phyloP scores from a whole-genome alignment of 2,113 vertebrate species.

The Laterallus jamaicensis region DNA sequence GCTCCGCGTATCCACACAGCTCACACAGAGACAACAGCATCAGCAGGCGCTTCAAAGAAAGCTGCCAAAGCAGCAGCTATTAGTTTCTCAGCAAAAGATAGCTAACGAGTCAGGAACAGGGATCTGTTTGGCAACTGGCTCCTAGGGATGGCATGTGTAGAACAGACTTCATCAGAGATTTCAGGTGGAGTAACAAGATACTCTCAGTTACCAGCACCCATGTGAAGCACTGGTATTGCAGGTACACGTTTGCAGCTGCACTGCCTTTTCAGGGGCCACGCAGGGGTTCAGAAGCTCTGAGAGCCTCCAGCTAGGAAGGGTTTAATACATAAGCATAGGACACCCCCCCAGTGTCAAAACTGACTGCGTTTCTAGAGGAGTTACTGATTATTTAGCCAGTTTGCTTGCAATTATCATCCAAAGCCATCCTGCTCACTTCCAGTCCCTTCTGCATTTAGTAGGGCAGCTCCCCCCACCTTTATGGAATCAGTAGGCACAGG shows the following conservation, averaged over 20 bases:
- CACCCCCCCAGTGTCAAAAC: neutral
- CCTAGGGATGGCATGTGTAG: neutral
- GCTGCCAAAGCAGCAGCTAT: neutral
- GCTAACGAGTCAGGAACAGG: neutral
- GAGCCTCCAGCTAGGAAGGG: neutral
- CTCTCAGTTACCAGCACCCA: neutral
- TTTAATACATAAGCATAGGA: neutral
- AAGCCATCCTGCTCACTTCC: neutral
- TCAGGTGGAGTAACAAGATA: neutral
- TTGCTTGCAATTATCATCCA: neutral
- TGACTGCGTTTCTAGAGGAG: neutral
- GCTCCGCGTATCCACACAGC: neutral
- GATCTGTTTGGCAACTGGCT: neutral
- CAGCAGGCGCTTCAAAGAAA: neutral
- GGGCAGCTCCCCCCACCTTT: neutral
- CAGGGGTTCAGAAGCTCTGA: neutral
- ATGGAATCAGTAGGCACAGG: neutral
- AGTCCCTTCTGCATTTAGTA: neutral
- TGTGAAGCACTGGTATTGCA: neutral
- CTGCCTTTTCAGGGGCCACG: neutral
- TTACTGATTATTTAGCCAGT: neutral
- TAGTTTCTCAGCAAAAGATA: neutral
- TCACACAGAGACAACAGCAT: neutral
- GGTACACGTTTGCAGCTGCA: neutral
- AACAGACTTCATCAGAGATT: neutral